Conservation (phyloP, 2,113 vertebrate genomes). For the Oreochromis spilurus region DNA sequence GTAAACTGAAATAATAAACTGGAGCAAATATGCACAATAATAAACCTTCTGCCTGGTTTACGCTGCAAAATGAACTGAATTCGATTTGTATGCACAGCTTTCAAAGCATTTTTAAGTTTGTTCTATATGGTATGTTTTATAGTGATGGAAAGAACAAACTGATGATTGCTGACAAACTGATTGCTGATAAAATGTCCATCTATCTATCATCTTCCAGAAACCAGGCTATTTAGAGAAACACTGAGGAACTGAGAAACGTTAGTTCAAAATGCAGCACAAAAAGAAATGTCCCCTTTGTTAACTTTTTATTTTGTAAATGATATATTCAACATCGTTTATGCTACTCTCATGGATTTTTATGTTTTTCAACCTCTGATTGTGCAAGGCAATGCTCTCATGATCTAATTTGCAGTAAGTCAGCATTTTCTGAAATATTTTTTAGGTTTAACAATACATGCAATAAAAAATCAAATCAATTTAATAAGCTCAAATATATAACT, state of each 20-base stretch:
- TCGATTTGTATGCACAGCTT: not conserved
- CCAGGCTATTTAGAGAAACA: not conserved
- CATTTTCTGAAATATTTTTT: not conserved
- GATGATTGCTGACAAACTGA: accelerated
- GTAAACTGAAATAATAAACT: not conserved
- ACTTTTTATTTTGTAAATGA: not conserved
- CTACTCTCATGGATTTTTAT: not conserved
- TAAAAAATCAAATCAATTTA: not conserved
- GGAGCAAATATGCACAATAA: not conserved
- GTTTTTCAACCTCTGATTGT: accelerated
- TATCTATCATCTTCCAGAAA: not conserved
- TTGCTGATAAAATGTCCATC: not conserved
- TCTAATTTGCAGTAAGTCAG: not conserved
- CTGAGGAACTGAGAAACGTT: not conserved
- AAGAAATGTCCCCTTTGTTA: accelerated
- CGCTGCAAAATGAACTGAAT: accelerated
- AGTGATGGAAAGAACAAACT: accelerated
- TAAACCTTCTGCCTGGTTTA: not conserved
- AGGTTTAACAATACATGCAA: not conserved
- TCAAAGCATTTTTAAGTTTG: not conserved
- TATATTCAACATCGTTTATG: not conserved
- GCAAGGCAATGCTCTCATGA: not conserved
- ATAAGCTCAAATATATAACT: accelerated
- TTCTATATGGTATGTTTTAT: accelerated
- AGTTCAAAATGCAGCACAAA: not conserved